phyloP scores from a whole-genome alignment of 2,888 invertebrate species.

The Platycheirus rosarum region DNA sequence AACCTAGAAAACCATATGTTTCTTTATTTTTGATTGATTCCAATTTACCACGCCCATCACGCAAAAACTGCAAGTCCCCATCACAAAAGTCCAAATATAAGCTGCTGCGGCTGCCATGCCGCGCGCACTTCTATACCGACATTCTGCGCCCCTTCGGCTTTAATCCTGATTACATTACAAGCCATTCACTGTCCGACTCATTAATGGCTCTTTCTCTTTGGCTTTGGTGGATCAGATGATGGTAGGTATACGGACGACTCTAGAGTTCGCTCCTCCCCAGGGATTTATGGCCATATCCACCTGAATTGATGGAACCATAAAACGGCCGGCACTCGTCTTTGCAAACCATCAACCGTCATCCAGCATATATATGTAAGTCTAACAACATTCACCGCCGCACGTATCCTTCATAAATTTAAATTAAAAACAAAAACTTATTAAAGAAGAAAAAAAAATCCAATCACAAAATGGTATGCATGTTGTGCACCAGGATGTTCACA shows the following conservation, averaged over 20 bases:
- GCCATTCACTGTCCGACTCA: conserved; percentile 66
- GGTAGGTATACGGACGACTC: not conserved
- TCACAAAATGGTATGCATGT: conserved; percentile 61
- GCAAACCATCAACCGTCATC: conserved; percentile 28
- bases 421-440: conserved; percentile 70
- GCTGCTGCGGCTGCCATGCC: conserved; percentile 32
- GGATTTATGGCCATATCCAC: conserved; percentile 73
- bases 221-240: conserved; percentile 34
- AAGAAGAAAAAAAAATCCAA: conserved; percentile 58
- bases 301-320: conserved; percentile 71
- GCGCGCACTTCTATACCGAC: not conserved
- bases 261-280: conserved; percentile 68
- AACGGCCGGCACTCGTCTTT: conserved; percentile 50
- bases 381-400: conserved; percentile 59
- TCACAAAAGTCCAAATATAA: conserved; percentile 49
- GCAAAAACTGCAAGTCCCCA: conserved; percentile 61
- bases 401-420: conserved; percentile 73
- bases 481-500: conserved; percentile 20
- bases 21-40: conserved; percentile 67
- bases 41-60: conserved; percentile 72
- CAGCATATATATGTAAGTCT: conserved; percentile 45
- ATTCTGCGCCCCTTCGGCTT: conserved; percentile 22
- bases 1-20: conserved; percentile 74
- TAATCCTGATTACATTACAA: conserved; percentile 71
- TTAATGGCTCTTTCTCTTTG: conserved; percentile 61